A percentile compares a stretch with the other conserved stretches of the same genome.
Conservation (phyloP, 1,140 invertebrate genomes). For the Cardiocondyla obscurior region DNA sequence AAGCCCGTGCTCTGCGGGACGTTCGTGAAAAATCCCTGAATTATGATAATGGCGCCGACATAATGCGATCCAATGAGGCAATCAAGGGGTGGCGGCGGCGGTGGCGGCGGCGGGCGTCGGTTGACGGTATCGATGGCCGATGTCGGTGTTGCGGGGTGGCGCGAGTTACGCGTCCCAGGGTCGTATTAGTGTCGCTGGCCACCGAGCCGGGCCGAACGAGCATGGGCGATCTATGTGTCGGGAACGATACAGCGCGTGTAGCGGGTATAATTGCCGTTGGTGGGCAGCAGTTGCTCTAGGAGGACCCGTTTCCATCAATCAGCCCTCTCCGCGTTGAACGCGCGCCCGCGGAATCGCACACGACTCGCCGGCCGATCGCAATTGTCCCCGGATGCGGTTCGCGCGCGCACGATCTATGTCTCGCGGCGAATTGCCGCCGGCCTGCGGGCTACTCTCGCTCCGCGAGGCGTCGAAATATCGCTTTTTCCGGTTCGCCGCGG, state of each 20-base stretch:
- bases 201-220: conserved; percentile 75
- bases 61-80: conserved; percentile 84
- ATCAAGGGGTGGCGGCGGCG: conserved; percentile 79
- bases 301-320: conserved; percentile 82
- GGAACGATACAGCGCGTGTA: conserved; percentile 76
- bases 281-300: conserved; percentile 78
- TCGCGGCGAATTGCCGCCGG: conserved; percentile 27
- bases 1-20: conserved; percentile 72
- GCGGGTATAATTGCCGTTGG: conserved; percentile 81
- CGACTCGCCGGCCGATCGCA: conserved; percentile 53
- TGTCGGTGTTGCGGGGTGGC: conserved; percentile 62
- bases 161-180: conserved; percentile 75
- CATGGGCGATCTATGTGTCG: conserved; percentile 79
- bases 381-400: conserved; percentile 53
- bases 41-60: conserved; percentile 83
- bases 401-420: conserved; percentile 44
- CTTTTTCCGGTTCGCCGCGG: background rate
- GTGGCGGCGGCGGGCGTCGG: conserved; percentile 54
- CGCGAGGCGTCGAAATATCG: conserved; percentile 5
- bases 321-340: conserved; percentile 70
- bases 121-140: conserved; percentile 66
- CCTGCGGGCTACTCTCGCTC: background rate
- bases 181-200: conserved; percentile 81
- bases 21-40: conserved; percentile 81
- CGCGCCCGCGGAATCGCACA: conserved; percentile 47